A percentile compares a stretch with the other conserved stretches of the same genome.
phyloP scores from a whole-genome alignment of 2,888 invertebrate genomes.

The Drosophila greeni region DNA sequence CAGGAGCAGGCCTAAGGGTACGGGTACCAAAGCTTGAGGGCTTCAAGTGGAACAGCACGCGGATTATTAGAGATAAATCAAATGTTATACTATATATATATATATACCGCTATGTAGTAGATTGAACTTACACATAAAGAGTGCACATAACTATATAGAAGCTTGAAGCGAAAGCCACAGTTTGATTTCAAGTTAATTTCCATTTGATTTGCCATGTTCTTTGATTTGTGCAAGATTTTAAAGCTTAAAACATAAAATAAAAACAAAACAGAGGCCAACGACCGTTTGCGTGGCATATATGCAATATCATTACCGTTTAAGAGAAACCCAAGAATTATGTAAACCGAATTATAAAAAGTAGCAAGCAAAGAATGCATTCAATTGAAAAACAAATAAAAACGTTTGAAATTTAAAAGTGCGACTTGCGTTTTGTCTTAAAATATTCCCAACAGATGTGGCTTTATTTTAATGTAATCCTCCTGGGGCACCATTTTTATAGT shows the following conservation, averaged over 20 bases:
- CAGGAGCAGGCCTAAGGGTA: constrained; percentile 37
- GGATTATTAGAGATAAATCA: constrained; percentile 27
- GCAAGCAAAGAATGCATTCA: constrained; percentile 38
- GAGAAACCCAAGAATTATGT: constrained; percentile 30
- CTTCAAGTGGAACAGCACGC: constrained; percentile 18
- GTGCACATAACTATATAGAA: constrained; percentile 32
- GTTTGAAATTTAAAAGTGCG: constrained; percentile 19
- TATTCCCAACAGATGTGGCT: background rate
- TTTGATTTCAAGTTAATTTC: constrained; percentile 27
- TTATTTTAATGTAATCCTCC: background rate
- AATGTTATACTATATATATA: constrained; percentile 37
- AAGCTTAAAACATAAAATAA: constrained; percentile 27
- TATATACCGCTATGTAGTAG: constrained; percentile 18
- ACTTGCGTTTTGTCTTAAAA: background rate
- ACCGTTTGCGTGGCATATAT: constrained; percentile 65
- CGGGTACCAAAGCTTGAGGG: constrained; percentile 31
- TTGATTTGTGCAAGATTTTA: constrained; percentile 55
- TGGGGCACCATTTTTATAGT: constrained; percentile 9
- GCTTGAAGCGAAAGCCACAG: constrained; percentile 11
- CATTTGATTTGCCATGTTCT: constrained; percentile 56
- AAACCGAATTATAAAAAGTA: constrained; percentile 29
- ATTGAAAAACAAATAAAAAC: constrained; percentile 49
- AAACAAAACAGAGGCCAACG: constrained; percentile 40
- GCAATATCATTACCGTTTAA: constrained; percentile 66
- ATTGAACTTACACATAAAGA: constrained; percentile 34